phyloP scores from a whole-genome alignment of 2,888 invertebrate species.

The Laothoe populi region DNA sequence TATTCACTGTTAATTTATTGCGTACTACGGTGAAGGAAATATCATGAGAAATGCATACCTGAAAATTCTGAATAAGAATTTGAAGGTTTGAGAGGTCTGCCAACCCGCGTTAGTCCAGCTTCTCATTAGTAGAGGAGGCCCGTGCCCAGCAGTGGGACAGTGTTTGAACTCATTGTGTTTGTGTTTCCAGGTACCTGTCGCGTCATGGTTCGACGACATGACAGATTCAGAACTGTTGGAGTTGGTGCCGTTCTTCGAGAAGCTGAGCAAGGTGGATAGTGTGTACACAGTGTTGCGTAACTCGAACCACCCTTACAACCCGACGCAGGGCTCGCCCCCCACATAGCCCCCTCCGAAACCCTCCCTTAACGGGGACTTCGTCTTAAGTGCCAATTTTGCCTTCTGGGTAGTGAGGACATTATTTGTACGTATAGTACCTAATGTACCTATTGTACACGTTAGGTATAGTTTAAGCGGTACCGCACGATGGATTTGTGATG shows the following conservation, averaged over 20 bases:
- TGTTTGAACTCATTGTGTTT: too few species aligned
- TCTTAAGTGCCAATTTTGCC: constrained; percentile 85
- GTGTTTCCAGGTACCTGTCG: constrained; percentile 94
- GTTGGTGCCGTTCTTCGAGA: constrained; percentile 99
- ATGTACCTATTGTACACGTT: constrained; percentile 61
- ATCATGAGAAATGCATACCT: too few species aligned
- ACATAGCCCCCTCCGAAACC: constrained; percentile 63
- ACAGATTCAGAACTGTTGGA: constrained; percentile 98
- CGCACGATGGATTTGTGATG: constrained; percentile 70
- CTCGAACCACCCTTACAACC: constrained; percentile 93
- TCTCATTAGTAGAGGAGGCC: too few species aligned
- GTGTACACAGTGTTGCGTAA: constrained; percentile 97
- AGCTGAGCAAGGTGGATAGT: constrained; percentile 97
- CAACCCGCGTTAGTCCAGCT: too few species aligned
- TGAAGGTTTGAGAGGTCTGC: too few species aligned
- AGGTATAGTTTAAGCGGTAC: constrained; percentile 81
- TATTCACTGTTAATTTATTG: too few species aligned
- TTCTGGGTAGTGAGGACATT: constrained; percentile 84
- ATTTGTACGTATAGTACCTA: constrained; percentile 72
- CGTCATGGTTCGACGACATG: constrained; percentile 99
- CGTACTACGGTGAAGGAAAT: too few species aligned
- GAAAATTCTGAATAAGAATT: too few species aligned
- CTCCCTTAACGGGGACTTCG: constrained; percentile 60
- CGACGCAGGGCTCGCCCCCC: constrained; percentile 75
- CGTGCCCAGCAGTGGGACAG: too few species aligned